A percentile compares a stretch with the other conserved stretches of the same genome.
Conservation (phyloP, 1,140 invertebrate species). For the Zaprionus lachaisei region DNA sequence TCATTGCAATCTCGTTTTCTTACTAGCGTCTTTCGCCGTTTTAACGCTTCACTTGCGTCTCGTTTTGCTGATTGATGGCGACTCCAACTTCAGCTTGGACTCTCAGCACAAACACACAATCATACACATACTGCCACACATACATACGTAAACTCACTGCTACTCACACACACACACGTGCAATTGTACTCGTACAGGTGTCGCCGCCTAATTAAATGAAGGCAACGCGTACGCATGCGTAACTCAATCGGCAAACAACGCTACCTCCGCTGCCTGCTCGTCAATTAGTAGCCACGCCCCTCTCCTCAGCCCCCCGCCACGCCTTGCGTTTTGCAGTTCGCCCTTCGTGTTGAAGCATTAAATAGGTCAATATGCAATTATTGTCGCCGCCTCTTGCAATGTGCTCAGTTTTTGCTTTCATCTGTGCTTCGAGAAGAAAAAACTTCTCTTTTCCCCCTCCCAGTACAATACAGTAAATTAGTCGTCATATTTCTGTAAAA, state of each 20-base stretch:
- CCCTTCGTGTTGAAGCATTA: conserved; percentile 59
- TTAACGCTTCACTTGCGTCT: conserved; percentile 74
- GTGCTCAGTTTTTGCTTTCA: conserved; percentile 44
- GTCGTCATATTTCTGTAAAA: not conserved
- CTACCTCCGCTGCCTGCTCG: conserved; percentile 1
- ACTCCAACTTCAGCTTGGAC: conserved; percentile 50
- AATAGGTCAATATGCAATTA: conserved; percentile 81
- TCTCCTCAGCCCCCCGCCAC: not conserved
- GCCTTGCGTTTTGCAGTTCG: conserved; percentile 6
- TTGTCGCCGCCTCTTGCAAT: conserved; percentile 61
- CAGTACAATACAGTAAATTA: not conserved
- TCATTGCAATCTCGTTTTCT: conserved; percentile 53
- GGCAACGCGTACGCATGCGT: conserved; percentile 80
- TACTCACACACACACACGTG: not conserved
- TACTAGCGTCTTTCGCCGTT: conserved; percentile 60
- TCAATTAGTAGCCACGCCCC: conserved; percentile 6
- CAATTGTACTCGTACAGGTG: conserved; percentile 54
- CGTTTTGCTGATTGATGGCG: conserved; percentile 77
- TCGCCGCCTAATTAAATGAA: conserved; percentile 80
- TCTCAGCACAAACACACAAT: conserved; percentile 8
- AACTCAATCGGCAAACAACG: conserved; percentile 63
- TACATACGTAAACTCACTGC: not conserved
- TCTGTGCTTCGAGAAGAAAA: conserved; percentile 39
- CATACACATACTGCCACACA: not conserved
- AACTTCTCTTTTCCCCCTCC: not conserved